Percentiles rank a stretch among this genome's conserved stretches.
These are phyloP conservation scores for Stegophylla sp. DNA, from an alignment of 2,888 invertebrate species.

Conservation along the genomic window DNA sequence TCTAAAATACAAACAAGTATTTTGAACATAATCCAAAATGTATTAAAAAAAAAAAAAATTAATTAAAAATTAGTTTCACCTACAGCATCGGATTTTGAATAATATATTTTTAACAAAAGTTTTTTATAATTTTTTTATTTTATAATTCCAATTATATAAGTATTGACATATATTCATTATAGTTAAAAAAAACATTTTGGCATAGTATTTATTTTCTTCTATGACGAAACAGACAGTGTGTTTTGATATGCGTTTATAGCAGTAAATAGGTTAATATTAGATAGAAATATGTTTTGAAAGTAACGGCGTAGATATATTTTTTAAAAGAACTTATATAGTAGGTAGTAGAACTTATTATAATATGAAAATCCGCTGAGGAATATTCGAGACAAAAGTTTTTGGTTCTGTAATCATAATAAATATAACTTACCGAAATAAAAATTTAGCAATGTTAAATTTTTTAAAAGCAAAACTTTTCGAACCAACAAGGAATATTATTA, in stretches of 20 bases:
- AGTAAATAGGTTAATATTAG: constrained; percentile 27
- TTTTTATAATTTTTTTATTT: too few species aligned
- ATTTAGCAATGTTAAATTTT: constrained; percentile 50
- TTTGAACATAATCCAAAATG: too few species aligned
- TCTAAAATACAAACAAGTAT: too few species aligned
- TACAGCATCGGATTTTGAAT: too few species aligned
- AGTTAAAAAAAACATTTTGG: background rate
- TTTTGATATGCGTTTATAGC: background rate
- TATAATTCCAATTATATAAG: too few species aligned
- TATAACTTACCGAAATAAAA: constrained; percentile 40
- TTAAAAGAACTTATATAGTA: constrained; percentile 23
- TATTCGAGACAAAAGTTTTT: constrained; percentile 45
- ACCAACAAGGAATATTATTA: constrained; percentile 32
- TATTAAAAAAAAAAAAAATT: too few species aligned
- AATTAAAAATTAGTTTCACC: too few species aligned
- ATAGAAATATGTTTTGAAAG: constrained; percentile 26
- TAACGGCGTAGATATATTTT: background rate
- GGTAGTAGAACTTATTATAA: constrained; percentile 10
- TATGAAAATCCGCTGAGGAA: constrained; percentile 36
- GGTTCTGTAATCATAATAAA: constrained; percentile 53
- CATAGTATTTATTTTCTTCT: background rate
- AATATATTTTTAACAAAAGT: too few species aligned
- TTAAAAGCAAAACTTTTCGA: constrained; percentile 40
- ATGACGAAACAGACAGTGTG: background rate
- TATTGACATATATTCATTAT: too few species aligned